These are phyloP conservation scores for Macroramphosus scolopax DNA, from an alignment of 2,797 vertebrate genomes.

Conservation along the genomic window DNA sequence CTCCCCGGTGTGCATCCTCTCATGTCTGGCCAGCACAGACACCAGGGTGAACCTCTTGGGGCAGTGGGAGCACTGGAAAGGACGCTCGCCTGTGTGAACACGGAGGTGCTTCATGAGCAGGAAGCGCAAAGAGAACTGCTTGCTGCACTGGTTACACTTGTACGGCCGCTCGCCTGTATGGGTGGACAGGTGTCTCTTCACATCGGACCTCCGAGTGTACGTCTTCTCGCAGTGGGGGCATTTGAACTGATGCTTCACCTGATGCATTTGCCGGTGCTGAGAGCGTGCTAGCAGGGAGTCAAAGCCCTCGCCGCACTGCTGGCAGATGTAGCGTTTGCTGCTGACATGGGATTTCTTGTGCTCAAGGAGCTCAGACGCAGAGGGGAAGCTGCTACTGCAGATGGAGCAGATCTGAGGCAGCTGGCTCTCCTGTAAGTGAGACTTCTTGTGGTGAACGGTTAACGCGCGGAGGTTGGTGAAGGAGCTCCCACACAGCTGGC, in stretches of 20 bases:
- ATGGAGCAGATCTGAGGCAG: conserved; percentile 79
- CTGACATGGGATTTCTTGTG: conserved; percentile 72
- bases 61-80: conserved; percentile 77
- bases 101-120: conserved; percentile 75
- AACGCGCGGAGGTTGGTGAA: conserved; percentile 72
- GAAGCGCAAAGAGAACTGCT: conserved; percentile 70
- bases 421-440: conserved; percentile 55
- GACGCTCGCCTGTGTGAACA: conserved; percentile 75
- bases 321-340: conserved; percentile 70
- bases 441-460: conserved; percentile 71
- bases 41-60: conserved; percentile 75
- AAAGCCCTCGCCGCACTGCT: conserved; percentile 74
- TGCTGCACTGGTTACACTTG: conserved; percentile 72
- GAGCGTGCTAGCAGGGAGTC: conserved; percentile 73
- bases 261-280: conserved; percentile 70
- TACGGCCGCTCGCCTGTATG: conserved; percentile 78
- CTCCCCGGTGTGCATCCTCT: conserved; percentile 82
- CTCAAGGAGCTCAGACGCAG: conserved; percentile 52
- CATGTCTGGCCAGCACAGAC: conserved; percentile 74
- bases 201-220: conserved; percentile 74
- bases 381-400: conserved; percentile 69
- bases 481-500: conserved; percentile 60
- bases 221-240: conserved; percentile 78
- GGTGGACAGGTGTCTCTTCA: conserved; percentile 71
- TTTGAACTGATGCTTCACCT: conserved; percentile 65